Base-by-base conservation (phyloP, 2,113 vertebrate species). In the Neogobius melanostomus region DNA sequence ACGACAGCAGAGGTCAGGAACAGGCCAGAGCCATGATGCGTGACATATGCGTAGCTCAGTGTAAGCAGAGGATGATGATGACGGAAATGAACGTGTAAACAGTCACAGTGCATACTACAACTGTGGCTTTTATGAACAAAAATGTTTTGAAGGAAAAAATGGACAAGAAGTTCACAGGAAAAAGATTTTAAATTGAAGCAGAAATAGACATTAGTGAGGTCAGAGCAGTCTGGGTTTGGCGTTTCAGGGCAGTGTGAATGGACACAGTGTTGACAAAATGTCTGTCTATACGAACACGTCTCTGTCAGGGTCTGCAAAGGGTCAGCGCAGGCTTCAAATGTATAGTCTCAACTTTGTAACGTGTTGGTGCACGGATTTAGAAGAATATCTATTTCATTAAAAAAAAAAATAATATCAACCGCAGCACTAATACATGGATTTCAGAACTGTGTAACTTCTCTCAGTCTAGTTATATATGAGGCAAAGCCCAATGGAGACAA, bases 211-310 rank as follows among this genome's bases (percentile, higher is more conserved):
- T 36, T 43, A 68, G 69, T 76, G 65, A 83, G 77, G 85, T 82
- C 77, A 83, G 65, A 12, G 68, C 42, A 71, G 86, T 85, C 82
- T 88, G 77, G 67, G 61, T 81, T 76, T 66, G 76, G 82, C 71
- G 68, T 89, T 87, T 86, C 89, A 81, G 80, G 77, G 80, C 49
- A 71, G 75, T 89, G 89, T 86, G 87, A 89, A 90, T 76, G 70
- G 72, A 49, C 66, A 80, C 67, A 72, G 76, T 84, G 88, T 88
- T 81, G 77, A 89, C 84, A 85, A 67, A 82, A 59, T 3, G 66
- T 74, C 77, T 87, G 77, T 72, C 70, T 76, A 82, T 79, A 77
- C 74, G 84, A 82, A 82, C 88, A 87, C 76, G 77, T 70, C 77
- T 76, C 65, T 86, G 88, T 86, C 75, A 86, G 68, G 79, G 89